phyloP scores from a whole-genome alignment of 2,113 vertebrate species.

The Callionymus lyra region DNA sequence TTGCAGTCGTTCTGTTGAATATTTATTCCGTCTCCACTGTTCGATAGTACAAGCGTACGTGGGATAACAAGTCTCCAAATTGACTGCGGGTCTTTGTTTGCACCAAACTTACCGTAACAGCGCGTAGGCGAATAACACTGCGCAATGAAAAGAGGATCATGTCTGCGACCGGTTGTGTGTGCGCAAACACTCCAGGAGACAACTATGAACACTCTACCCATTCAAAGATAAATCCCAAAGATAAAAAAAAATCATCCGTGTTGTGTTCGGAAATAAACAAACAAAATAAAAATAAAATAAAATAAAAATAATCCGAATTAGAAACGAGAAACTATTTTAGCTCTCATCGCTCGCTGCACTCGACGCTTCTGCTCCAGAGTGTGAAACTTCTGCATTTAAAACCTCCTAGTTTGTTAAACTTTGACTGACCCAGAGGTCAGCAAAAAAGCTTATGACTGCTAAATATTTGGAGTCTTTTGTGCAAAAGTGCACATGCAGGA shows the following conservation, averaged over 20 bases:
- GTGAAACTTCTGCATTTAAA: slow-evolving; percentile 46
- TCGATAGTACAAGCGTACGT: slow-evolving; percentile 8
- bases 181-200: slow-evolving; percentile 45
- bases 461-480: slow-evolving; percentile 82
- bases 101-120: slow-evolving; percentile 74
- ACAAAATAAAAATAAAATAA: too few relatives aligned
- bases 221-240: too few relatives aligned
- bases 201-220: slow-evolving; percentile 27
- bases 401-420: slow-evolving; percentile 99
- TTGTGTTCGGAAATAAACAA: too few relatives aligned
- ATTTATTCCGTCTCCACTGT: too few relatives aligned
- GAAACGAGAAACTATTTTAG: too few relatives aligned
- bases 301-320: too few relatives aligned
- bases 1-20: too few relatives aligned
- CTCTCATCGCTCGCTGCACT: too few relatives aligned
- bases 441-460: slow-evolving; percentile 91
- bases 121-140: slow-evolving; percentile 75
- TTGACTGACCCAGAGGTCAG: slow-evolving; percentile 97
- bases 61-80: slow-evolving; percentile 51
- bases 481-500: slow-evolving; percentile 68
- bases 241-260: slow-evolving; percentile 38
- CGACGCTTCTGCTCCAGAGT: too few relatives aligned
- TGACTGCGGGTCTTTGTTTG: slow-evolving; percentile 59
- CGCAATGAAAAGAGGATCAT: slow-evolving; percentile 60
- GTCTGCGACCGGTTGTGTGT: slow-evolving; percentile 59